Evolutionary conservation across 2,113 vertebrate genomes (phyloP), one percentile per base, ranked within the genome.

Genomic region (Anolis carolinensis): DNA sequence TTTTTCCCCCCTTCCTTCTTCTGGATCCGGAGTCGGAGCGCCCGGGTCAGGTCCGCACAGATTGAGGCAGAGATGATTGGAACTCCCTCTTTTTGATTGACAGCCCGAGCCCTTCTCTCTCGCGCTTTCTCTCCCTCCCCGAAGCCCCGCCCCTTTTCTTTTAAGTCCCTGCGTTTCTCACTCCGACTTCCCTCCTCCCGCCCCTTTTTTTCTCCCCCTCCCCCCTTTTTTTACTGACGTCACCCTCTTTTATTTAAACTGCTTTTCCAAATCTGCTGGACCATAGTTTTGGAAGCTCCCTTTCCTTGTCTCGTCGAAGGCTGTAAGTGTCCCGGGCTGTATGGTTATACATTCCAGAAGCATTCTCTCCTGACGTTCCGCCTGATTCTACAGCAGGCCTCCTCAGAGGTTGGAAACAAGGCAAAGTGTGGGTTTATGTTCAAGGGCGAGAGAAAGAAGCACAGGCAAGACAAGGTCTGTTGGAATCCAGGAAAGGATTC

Each of bases 1-100:
- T 6, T 39, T 25, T 34, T 75, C 4, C 39, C 34, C 44, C 44
- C 20, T 25, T 39, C 27, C 27, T 39, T 48, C 39, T 20, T 75
- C 23, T 75, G 25, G 73, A 48, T 75, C 73, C 48, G 73, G 71
- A 39, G 14, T 44, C 2, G 73, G 73, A 75, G 36, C 48, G 73
- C 39, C 39, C 73, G 30, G 73, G 73, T 75, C 73, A 75, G 73
- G 73, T 75, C 73, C 73, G 73, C 30, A 25, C 73, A 75, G 39
- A 48, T 75, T 75, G 73, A 34, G 21, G 72, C n/a, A n/a, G 72
- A 11, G 73, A 75, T 25, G 39, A 9, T 34, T 48, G 73, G 73
- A 75, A 48, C 73, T 48, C 73, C 73, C 73, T 23, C 36, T 34
- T 39, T 75, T 75, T 75, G 73, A 75, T 75, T 75, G 73, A 75